Evolutionary conservation across 1,140 invertebrate genomes (phyloP), one percentile per base, ranked within the genome.

Genomic region (Anoplolepis gracilipes): DNA sequence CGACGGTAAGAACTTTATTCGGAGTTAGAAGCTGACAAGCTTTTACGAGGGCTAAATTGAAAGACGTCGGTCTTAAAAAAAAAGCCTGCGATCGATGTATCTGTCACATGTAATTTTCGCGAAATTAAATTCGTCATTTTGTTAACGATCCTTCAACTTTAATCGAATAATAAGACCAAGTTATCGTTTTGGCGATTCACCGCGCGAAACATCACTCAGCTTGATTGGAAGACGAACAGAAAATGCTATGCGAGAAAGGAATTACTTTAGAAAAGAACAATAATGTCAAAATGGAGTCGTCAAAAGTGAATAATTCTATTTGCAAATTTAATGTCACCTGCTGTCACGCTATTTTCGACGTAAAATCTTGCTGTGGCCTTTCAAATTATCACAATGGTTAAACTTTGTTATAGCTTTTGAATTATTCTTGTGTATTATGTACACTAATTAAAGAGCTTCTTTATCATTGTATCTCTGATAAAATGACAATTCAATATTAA

Each of bases 81-180:
- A 16, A 69, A 59, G 16, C 39, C 8, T 13, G 22, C 55, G 36
- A 70, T 79, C 62, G 46, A 79, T 72, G 13, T 25, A 30, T 7
- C 55, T 39, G 19, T 81, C 39, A 72, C 33, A 30, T 57, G 53
- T 82, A 13, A 72, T 72, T 81, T 59, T 46, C 36, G n/a, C 2
- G 28, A 73, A 82, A 72, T 73, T 73, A 33, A 70, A 82, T 28
- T 61, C 0, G 39, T 33, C 36, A 19, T 72, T 59, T 33, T 22
- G 36, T 61, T 73, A 46, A 81, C 36, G 25, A 73, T 36, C 19
- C 53, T 1, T 13, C 1, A 22, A 70, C 42, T n/a, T 53, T 79
- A 55, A 79, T 67, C 22, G 22, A 79, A 79, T 53, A 36, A n/a
- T 13, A 11, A 6, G 1, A 53, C 8, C 30, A 36, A 72, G 36